Conservation (phyloP, 2,888 invertebrate genomes). For the Mesoligia furuncula region DNA sequence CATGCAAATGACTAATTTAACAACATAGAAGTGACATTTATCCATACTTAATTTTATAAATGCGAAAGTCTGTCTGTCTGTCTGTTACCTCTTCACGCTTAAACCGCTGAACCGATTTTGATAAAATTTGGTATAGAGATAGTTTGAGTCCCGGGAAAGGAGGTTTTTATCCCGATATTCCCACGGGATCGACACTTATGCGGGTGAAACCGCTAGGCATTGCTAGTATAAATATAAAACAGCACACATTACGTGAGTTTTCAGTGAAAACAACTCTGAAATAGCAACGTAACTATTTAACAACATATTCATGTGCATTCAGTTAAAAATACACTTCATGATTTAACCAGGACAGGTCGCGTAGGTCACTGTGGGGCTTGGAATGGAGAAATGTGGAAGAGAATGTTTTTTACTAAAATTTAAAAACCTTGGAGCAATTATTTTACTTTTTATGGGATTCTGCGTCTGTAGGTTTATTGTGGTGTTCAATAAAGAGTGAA, state of each 20-base stretch:
- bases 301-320: constrained; percentile 50
- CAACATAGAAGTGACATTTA: too few species aligned
- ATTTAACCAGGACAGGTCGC: constrained; percentile 66
- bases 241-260: background rate
- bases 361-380: constrained; percentile 51
- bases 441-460: background rate
- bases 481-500: background rate
- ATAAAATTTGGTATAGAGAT: too few species aligned
- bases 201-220: too few species aligned
- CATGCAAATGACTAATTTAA: too few species aligned
- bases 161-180: too few species aligned
- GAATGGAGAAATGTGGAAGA: constrained; percentile 47
- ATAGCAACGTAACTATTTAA: constrained; percentile 38
- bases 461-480: background rate
- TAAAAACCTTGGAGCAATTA: background rate
- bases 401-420: constrained; percentile 2
- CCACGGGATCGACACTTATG: too few species aligned
- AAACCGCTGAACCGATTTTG: too few species aligned
- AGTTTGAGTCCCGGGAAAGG: too few species aligned
- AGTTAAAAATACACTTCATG: constrained; percentile 64
- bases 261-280: background rate
- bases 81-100: too few species aligned
- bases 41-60: too few species aligned
- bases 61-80: too few species aligned
- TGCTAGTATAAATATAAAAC: background rate